phyloP scores from a whole-genome alignment of 1,140 invertebrate species.

The Anoplophora glabripennis region DNA sequence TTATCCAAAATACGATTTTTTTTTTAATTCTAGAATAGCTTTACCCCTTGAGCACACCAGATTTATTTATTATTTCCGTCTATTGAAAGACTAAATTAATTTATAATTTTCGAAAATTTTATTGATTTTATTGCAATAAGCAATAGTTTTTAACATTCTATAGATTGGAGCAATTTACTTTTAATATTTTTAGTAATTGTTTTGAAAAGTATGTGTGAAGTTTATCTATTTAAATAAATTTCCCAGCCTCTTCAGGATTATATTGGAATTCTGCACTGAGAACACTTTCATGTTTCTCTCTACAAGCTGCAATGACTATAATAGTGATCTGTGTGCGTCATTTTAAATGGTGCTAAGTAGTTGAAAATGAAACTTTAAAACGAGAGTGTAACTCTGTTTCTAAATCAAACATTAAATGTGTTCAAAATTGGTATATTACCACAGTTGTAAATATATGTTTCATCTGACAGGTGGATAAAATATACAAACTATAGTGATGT shows the following conservation, averaged over 20 bases:
- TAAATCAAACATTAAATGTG: neutral
- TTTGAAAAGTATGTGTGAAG: constrained; percentile 6
- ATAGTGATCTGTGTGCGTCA: constrained; percentile 27
- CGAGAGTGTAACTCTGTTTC: neutral
- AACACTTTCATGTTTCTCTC: constrained; percentile 23
- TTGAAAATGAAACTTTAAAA: constrained; percentile 8
- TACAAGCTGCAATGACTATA: constrained; percentile 34
- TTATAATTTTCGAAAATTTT: too few relatives aligned
- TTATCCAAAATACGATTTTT: too few relatives aligned
- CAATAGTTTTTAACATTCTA: too few relatives aligned
- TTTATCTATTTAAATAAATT: constrained; percentile 5
- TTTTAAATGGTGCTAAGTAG: constrained; percentile 23
- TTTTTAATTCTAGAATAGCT: too few relatives aligned
- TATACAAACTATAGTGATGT: neutral
- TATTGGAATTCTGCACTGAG: constrained; percentile 30
- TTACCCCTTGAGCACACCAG: too few relatives aligned
- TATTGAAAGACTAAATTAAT: too few relatives aligned
- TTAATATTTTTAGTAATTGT: constrained; percentile 3
- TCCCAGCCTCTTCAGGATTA: constrained; percentile 26
- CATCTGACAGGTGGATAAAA: constrained; percentile 11
- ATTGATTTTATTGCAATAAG: too few relatives aligned
- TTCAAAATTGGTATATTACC: neutral
- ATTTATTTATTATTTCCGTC: too few relatives aligned
- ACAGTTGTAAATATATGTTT: constrained; percentile 3
- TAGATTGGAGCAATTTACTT: too few relatives aligned